Conservation (phyloP, 2,888 invertebrate species). For the Limnephilus marmoratus region DNA sequence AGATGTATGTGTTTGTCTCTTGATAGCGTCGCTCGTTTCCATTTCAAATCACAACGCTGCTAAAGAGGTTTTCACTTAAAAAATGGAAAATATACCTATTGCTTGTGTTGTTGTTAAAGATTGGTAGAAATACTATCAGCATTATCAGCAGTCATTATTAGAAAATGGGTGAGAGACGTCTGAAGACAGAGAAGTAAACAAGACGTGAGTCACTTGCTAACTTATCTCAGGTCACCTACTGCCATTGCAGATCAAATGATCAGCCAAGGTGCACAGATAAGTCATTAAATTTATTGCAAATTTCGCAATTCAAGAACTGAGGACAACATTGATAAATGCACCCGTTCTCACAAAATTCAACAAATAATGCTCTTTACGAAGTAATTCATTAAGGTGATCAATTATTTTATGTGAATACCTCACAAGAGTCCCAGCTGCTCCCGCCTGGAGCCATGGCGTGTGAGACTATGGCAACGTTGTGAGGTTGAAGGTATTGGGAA, state of each 20-base stretch:
- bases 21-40: too few relatives aligned
- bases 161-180: not conserved
- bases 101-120: not conserved
- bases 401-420: too few relatives aligned
- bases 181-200: not conserved
- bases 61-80: too few relatives aligned
- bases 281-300: not conserved
- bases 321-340: not conserved
- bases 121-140: not conserved
- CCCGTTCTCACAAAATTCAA: not conserved
- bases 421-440: too few relatives aligned
- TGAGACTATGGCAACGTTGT: too few relatives aligned
- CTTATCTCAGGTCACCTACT: conserved; percentile 1
- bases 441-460: too few relatives aligned
- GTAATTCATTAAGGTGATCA: not conserved
- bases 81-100: too few relatives aligned
- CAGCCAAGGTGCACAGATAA: not conserved
- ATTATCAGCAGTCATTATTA: not conserved
- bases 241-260: not conserved
- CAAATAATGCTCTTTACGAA: not conserved
- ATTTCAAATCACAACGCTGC: too few relatives aligned
- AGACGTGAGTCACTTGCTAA: not conserved
- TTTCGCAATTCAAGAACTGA: too few relatives aligned
- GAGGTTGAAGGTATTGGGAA: too few relatives aligned
- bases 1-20: too few relatives aligned